Conservation (phyloP, 2,797 vertebrate genomes). For the Xyrichtys novacula region DNA sequence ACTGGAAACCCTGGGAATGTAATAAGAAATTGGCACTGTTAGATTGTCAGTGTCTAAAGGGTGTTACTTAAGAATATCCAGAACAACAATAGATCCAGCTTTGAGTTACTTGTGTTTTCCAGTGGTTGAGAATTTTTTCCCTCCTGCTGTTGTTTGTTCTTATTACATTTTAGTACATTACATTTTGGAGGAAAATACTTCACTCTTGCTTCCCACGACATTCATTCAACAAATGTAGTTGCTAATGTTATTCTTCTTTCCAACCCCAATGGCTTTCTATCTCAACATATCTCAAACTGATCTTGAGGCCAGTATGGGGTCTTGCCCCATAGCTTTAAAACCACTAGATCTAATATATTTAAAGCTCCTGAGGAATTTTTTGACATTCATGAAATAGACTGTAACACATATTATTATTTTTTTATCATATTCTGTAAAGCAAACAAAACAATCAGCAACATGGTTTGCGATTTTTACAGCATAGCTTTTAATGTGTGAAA, state of each 20-base stretch:
- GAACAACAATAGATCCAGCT: neutral
- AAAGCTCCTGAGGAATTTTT: too few species aligned
- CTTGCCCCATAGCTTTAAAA: accelerated
- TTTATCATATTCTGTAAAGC: too few species aligned
- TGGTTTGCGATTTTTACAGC: too few species aligned
- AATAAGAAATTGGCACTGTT: slow-evolving; percentile 16
- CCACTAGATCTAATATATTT: neutral
- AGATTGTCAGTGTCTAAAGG: neutral
- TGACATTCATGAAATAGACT: too few species aligned
- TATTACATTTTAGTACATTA: neutral
- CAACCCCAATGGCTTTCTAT: neutral
- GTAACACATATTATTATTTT: too few species aligned
- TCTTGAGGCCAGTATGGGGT: neutral
- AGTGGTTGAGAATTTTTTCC: too few species aligned
- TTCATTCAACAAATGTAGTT: too few species aligned
- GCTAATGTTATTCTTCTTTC: neutral
- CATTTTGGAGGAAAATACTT: too few species aligned
- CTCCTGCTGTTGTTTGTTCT: neutral
- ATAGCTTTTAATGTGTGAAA: too few species aligned
- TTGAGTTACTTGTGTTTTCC: neutral
- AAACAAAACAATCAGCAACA: too few species aligned
- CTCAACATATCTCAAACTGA: neutral
- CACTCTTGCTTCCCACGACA: too few species aligned
- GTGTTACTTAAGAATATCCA: neutral
- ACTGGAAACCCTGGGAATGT: slow-evolving; percentile 90